Base-by-base conservation (phyloP, 1,140 invertebrate species). In the Battus philenor region DNA sequence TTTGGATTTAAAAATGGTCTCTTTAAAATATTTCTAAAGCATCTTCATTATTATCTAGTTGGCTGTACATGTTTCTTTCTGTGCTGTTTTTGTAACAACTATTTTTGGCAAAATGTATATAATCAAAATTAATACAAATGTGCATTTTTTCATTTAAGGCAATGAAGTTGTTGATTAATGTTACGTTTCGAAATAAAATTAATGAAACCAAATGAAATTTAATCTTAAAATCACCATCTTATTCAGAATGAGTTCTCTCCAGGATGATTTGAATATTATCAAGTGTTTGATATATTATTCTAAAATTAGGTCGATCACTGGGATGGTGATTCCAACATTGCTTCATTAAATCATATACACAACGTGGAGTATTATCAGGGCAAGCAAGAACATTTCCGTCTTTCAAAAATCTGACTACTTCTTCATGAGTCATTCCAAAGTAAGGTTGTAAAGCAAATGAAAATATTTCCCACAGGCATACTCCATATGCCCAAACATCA, bases 391-490 rank as follows among this genome's bases (percentile, higher is more conserved):
- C 91, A 72, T 96, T 94, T 1, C 95, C 95, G 62, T 96, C 95
- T 80, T 97, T 97, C 30, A 98, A 91, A 84, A 94, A 97, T 59
- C 93, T 94, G 0, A 98, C 95, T 15, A 97, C 96, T 86, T 98
- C 95, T 78, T 97, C 96, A 74, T 98, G 95, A 2, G 95, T 96
- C 91, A 97, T 94, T 1, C 96, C 95, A 79, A 96, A 97, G 69
- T 98, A 98, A 6, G 96, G 96, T 76, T 97, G 95, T 46, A 97
- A 84, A 10, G 95, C 95, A 85, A 96, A 97, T 8, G 95, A 95
- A 82, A 97, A 97, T 65, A 97, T 95, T 86, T 98, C 96, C 96
- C 96, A 98, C 1, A 97, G 81, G 68, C 94, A 95, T 1, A 98
- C 94, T 8, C 95, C 96, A 87, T 94, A 97, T 12, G 95, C 95